Evolutionary conservation across 2,888 invertebrate species (phyloP).

Genomic region (Trissolcus brochymenae): DNA sequence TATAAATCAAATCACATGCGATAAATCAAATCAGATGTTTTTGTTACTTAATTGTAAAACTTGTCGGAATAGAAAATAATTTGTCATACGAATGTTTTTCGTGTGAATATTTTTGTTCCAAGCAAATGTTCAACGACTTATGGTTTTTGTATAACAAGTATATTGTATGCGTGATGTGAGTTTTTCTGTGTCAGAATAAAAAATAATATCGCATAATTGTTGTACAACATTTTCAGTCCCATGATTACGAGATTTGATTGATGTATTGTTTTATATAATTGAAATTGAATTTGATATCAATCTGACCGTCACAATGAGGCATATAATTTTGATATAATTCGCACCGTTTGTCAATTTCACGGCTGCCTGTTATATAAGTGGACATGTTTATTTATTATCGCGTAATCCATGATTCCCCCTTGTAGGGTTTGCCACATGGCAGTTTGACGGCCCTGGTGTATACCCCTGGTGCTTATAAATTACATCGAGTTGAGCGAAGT

Average conservation of each 20-base stretch:
- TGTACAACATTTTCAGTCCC: no score
- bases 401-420: slow-evolving; percentile 75
- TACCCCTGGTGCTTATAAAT: slow-evolving; percentile 73
- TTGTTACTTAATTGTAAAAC: no score
- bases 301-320: slow-evolving; percentile 34
- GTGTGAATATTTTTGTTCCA: no score
- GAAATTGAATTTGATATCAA: slow-evolving; percentile 19
- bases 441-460: slow-evolving; percentile 70
- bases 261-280: background rate
- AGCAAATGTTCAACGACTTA: background rate
- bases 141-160: slow-evolving; percentile 1
- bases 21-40: no score
- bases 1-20: no score
- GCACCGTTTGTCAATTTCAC: slow-evolving; percentile 56
- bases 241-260: no score
- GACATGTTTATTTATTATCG: slow-evolving; percentile 75
- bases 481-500: slow-evolving; percentile 72
- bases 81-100: no score
- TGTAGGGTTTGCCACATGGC: slow-evolving; percentile 73
- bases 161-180: no score
- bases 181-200: no score
- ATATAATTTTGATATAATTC: slow-evolving; percentile 47
- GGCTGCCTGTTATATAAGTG: slow-evolving; percentile 61
- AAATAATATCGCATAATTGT: background rate
- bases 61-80: no score